phyloP scores from a whole-genome alignment of 2,797 vertebrate species.

The Trachops cirrhosus region DNA sequence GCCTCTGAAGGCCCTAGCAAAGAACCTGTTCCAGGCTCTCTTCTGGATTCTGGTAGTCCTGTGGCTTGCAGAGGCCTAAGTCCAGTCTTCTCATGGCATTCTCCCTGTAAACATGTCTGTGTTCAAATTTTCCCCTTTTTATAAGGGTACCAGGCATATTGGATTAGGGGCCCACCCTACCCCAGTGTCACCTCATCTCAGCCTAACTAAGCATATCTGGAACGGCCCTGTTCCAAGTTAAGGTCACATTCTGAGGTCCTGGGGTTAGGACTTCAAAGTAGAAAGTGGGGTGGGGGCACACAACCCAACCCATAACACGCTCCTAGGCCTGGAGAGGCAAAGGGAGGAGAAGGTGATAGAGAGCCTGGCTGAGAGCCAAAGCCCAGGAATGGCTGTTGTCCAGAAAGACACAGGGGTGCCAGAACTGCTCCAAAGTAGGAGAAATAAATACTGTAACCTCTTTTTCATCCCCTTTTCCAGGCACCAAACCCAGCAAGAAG shows the following conservation, averaged over 20 bases:
- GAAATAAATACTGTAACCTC: background rate
- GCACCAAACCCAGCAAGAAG: background rate
- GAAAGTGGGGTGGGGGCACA: background rate
- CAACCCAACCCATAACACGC: background rate
- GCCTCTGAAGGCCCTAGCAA: background rate
- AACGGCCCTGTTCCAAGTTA: background rate
- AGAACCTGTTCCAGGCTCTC: background rate
- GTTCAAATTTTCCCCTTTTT: background rate
- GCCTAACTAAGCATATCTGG: background rate
- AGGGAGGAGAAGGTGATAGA: background rate
- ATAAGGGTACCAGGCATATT: background rate
- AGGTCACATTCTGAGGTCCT: background rate
- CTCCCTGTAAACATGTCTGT: background rate
- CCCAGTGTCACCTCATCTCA: background rate
- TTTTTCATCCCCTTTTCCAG: background rate
- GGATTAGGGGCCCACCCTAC: background rate
- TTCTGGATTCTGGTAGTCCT: background rate
- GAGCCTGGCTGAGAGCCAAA: background rate
- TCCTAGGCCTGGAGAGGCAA: background rate
- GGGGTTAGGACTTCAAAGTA: background rate
- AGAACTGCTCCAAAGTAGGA: background rate
- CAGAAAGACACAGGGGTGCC: no score
- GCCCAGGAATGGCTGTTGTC: background rate
- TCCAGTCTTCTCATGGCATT: background rate
- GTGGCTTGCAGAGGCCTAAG: background rate